Conservation (phyloP, 2,797 vertebrate genomes). For the Loriculus beryllinus region DNA sequence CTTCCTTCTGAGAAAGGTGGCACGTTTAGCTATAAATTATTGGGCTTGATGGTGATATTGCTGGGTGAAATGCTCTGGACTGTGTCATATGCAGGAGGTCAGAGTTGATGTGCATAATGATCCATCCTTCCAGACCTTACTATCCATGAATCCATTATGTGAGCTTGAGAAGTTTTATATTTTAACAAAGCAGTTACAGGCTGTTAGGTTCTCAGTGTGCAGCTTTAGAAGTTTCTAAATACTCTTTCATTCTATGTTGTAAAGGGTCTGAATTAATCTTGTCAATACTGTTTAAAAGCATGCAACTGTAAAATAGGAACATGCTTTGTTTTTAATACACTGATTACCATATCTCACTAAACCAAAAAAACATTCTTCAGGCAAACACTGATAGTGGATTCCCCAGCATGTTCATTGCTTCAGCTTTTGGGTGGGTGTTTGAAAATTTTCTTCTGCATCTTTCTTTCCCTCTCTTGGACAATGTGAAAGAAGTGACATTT, state of each 20-base stretch:
- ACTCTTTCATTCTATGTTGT: background rate
- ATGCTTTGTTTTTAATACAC: background rate
- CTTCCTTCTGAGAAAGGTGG: conserved; percentile 32
- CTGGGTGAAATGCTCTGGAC: conserved; percentile 37
- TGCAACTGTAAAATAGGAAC: background rate
- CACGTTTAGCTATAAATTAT: conserved; percentile 53
- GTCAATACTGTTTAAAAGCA: conserved; percentile 26
- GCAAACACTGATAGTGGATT: background rate
- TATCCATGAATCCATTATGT: conserved; percentile 7
- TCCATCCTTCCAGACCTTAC: conserved; percentile 32
- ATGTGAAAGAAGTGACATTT: background rate
- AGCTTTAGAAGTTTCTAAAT: conserved; percentile 26
- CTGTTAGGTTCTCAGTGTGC: background rate
- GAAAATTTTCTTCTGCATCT: background rate
- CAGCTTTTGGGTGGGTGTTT: background rate
- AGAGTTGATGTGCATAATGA: conserved; percentile 31
- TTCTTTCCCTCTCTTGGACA: background rate
- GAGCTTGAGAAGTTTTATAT: conserved; percentile 7
- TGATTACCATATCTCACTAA: background rate
- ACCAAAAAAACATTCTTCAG: background rate
- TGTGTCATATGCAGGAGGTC: conserved; percentile 31
- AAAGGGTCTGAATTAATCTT: background rate
- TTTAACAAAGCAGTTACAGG: conserved; percentile 18
- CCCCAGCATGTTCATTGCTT: background rate
- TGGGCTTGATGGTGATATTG: background rate